Percentiles rank a stretch among this genome's conserved stretches.
Conservation (phyloP, 2,888 invertebrate species). For the Chrysotoxum bicinctum region DNA sequence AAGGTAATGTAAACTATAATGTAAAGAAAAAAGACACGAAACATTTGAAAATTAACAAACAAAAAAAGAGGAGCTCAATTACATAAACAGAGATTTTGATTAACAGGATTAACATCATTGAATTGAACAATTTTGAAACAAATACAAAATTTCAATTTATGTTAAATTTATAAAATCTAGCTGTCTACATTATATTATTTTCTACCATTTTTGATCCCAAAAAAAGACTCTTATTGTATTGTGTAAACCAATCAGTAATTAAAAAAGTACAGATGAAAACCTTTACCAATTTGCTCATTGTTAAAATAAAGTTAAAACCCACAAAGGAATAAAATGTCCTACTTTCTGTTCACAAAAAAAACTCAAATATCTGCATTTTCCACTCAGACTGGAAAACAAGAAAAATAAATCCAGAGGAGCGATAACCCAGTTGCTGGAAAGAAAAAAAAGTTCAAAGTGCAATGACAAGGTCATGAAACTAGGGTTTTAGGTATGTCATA, state of each 20-base stretch:
- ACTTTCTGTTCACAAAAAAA: not conserved
- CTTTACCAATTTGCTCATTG: not conserved
- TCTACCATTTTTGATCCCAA: no score
- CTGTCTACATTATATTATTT: no score
- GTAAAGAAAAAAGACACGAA: no score
- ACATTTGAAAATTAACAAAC: no score
- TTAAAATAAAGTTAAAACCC: constrained; percentile 5
- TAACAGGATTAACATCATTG: no score
- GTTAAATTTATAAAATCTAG: no score
- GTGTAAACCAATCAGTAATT: constrained; percentile 1
- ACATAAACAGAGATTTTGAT: no score
- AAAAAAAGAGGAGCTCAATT: no score
- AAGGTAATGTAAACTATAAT: no score
- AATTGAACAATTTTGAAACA: no score
- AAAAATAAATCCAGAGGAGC: constrained; percentile 16
- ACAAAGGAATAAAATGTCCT: constrained; percentile 26
- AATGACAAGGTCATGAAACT: constrained; percentile 66
- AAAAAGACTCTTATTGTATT: not conserved
- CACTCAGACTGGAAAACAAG: not conserved
- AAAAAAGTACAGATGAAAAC: not conserved
- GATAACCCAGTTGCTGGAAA: constrained; percentile 34
- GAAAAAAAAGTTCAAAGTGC: constrained; percentile 49
- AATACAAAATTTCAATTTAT: no score
- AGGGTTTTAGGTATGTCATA: constrained; percentile 44
- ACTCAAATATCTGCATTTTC: not conserved